Conservation (phyloP, 2,113 vertebrate genomes). For the Alligator sinensis region DNA sequence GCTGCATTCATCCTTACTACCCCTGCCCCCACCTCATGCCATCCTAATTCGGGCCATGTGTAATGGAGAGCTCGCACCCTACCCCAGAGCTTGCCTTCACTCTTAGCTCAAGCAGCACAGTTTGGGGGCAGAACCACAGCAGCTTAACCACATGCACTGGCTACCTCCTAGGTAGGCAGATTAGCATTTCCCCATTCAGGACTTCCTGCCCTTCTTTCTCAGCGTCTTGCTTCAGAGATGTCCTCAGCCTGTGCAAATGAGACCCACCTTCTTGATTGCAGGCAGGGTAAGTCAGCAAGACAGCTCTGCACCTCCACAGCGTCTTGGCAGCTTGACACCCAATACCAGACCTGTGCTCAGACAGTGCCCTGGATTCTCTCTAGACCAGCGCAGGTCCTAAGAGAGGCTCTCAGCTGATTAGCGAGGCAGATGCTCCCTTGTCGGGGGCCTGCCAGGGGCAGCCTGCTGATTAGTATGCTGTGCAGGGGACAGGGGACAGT, state of each 20-base stretch:
- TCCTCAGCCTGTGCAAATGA: rapidly evolving
- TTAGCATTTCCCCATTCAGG: not conserved
- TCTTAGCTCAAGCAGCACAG: not conserved
- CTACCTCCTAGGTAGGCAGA: not conserved
- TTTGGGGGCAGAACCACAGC: not conserved
- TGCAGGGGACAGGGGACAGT: not conserved
- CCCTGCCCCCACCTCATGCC: not conserved
- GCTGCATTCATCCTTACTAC: not conserved
- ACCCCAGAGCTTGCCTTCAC: not conserved
- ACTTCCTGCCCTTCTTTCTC: not conserved
- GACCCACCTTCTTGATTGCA: not conserved
- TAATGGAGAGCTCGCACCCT: not conserved
- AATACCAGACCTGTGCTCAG: not conserved
- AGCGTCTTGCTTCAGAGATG: not conserved
- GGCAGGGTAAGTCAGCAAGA: not conserved
- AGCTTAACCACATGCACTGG: not conserved
- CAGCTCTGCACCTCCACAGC: not conserved
- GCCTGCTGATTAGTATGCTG: not conserved
- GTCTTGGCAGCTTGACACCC: not conserved
- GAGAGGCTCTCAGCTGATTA: not conserved
- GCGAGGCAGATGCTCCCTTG: not conserved
- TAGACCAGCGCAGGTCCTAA: not conserved
- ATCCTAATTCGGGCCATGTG: not conserved
- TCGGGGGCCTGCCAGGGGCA: not conserved
- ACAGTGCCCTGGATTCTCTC: not conserved